A percentile compares a stretch with the other conserved stretches of the same genome.
Conservation (phyloP, 2,888 invertebrate genomes). For the Automeris io region DNA sequence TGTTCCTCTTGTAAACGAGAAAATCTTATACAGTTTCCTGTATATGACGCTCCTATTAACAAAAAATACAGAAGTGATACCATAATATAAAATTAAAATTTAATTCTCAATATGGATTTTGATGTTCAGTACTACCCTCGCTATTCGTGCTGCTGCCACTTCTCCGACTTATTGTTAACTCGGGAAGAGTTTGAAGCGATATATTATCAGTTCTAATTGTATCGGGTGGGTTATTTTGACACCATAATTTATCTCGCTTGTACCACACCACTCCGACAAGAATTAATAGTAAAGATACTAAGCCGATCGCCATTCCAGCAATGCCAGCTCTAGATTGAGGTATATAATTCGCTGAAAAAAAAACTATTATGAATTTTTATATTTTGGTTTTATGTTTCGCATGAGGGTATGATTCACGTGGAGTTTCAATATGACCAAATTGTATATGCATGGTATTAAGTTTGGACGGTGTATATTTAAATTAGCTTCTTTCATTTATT, state of each 20-base stretch:
- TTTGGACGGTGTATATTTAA: no score
- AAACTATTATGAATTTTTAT: conserved; percentile 2
- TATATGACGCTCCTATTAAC: no score
- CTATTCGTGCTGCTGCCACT: background rate
- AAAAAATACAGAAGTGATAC: no score
- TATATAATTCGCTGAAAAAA: conserved; percentile 15
- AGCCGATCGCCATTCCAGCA: conserved; percentile 39
- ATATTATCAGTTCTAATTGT: conserved; percentile 7
- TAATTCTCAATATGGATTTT: background rate
- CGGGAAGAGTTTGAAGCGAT: background rate
- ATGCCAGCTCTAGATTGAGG: conserved; percentile 38
- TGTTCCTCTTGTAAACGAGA: no score
- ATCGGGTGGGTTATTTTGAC: conserved; percentile 10
- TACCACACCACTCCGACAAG: conserved; percentile 35
- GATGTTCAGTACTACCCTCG: background rate
- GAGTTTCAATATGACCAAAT: no score
- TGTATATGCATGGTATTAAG: no score
- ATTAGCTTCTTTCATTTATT: no score
- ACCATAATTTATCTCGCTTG: conserved; percentile 22
- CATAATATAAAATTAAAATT: no score
- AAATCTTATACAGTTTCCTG: no score
- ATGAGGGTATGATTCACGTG: no score
- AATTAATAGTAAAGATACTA: conserved; percentile 23
- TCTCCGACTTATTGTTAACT: background rate
- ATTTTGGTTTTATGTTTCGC: no score